phyloP scores from a whole-genome alignment of 2,797 vertebrate species.

The Sebastes minor region DNA sequence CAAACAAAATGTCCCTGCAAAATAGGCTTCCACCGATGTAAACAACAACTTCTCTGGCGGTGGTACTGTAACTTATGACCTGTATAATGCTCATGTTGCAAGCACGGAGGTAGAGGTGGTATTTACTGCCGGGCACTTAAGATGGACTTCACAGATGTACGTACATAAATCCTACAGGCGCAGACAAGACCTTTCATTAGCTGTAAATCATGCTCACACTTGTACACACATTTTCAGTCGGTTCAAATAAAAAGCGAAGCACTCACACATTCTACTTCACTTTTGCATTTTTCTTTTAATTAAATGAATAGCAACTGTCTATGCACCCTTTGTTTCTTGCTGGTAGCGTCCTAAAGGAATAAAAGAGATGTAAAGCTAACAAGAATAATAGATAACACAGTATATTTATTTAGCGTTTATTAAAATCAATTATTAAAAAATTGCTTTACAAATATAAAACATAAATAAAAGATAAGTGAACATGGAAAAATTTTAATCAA shows the following conservation, averaged over 20 bases:
- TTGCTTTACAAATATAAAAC: not conserved
- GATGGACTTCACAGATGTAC: constrained; percentile 70
- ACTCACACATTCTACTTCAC: not conserved
- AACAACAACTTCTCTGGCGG: constrained; percentile 9
- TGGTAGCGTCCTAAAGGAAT: not conserved
- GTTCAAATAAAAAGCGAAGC: not conserved
- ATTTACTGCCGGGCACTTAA: constrained; percentile 32
- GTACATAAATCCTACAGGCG: constrained; percentile 73
- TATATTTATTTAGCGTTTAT: not conserved
- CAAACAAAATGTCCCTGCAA: not conserved
- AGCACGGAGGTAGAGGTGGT: constrained; percentile 28
- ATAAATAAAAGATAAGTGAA: not conserved
- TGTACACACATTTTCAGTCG: constrained; percentile 13
- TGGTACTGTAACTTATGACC: constrained; percentile 50
- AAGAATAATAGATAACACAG: not conserved
- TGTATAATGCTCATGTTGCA: constrained; percentile 68
- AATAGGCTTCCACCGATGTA: not conserved
- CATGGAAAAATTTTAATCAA: not conserved
- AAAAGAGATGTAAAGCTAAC: not conserved
- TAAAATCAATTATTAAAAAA: not conserved
- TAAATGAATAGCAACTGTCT: not conserved
- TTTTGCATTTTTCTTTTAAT: not conserved
- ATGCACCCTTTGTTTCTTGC: not conserved
- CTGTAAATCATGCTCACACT: constrained; percentile 69
- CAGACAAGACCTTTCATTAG: constrained; percentile 80